These are phyloP conservation scores for Periparus ater DNA, from an alignment of 2,797 vertebrate genomes.

Conservation along the genomic window DNA sequence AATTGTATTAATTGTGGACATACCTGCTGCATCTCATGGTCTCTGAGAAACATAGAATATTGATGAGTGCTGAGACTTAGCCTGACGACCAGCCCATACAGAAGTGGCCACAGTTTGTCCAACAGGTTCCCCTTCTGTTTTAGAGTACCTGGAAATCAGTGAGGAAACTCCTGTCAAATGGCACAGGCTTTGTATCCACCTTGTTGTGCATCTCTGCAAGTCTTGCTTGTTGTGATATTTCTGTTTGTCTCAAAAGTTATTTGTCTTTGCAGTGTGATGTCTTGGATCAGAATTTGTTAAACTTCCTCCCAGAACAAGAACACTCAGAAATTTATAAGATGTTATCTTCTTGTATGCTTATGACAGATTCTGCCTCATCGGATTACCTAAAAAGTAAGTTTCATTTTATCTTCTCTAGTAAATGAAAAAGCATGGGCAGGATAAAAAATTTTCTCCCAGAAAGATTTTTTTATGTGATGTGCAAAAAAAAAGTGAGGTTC, in stretches of 20 bases:
- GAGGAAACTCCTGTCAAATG: background rate
- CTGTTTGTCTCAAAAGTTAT: slow-evolving; percentile 23
- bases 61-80: background rate
- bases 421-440: background rate
- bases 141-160: background rate
- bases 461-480: background rate
- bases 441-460: background rate
- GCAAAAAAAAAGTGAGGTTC: background rate
- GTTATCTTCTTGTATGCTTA: slow-evolving; percentile 80
- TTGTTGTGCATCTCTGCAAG: background rate
- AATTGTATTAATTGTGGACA: too few relatives aligned
- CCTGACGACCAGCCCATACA: fast-evolving
- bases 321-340: slow-evolving; percentile 84
- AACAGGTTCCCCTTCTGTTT: background rate
- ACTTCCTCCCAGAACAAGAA: slow-evolving; percentile 85
- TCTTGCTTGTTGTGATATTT: background rate
- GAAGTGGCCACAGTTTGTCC: background rate
- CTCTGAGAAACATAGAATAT: background rate
- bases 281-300: slow-evolving; percentile 84
- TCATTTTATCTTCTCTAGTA: background rate
- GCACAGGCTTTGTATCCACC: background rate
- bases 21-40: background rate
- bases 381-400: slow-evolving; percentile 82
- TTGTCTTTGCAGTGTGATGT: slow-evolving; percentile 81
- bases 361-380: slow-evolving; percentile 74